These are phyloP conservation scores for Timandra comae DNA, from an alignment of 2,888 invertebrate species.

Conservation along the genomic window DNA sequence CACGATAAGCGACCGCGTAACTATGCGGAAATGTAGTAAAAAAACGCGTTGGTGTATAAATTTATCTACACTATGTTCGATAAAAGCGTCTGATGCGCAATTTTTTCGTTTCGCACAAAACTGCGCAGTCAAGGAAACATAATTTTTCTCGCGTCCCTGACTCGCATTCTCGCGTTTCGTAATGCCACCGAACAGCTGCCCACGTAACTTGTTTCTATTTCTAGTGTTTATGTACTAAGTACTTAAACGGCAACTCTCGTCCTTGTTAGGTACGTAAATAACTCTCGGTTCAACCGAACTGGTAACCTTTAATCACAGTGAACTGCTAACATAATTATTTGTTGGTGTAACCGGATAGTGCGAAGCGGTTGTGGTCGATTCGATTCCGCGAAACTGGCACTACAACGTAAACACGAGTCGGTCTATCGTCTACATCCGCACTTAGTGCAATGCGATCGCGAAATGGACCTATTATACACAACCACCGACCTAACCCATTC, in stretches of 20 bases:
- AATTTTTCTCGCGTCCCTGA: constrained; percentile 56
- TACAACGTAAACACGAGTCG: constrained; percentile 45
- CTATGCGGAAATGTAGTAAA: constrained; percentile 71
- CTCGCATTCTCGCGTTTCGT: constrained; percentile 41
- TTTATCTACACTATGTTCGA: constrained; percentile 58
- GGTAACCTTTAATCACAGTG: constrained; percentile 53
- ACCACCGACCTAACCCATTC: constrained; percentile 44
- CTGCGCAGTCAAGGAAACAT: constrained; percentile 50
- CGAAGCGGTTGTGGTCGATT: constrained; percentile 32
- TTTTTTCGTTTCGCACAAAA: constrained; percentile 43
- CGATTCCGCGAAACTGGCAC: constrained; percentile 58
- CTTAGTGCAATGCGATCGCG: constrained; percentile 49
- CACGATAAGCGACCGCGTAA: constrained; percentile 54
- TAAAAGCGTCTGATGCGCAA: constrained; percentile 53
- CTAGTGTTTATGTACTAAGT: constrained; percentile 37
- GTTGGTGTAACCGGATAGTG: constrained; percentile 59
- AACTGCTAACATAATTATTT: constrained; percentile 68
- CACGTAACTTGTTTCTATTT: constrained; percentile 66
- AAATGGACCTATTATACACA: constrained; percentile 30
- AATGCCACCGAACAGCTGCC: constrained; percentile 52
- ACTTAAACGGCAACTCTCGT: constrained; percentile 51
- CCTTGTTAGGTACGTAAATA: constrained; percentile 38
- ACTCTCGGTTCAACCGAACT: constrained; percentile 26
- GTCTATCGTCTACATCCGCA: constrained; percentile 48
- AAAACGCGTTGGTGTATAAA: constrained; percentile 65